Evolutionary conservation across 2,888 invertebrate species (phyloP).

Genomic region (Limnephilus rhombicus): DNA sequence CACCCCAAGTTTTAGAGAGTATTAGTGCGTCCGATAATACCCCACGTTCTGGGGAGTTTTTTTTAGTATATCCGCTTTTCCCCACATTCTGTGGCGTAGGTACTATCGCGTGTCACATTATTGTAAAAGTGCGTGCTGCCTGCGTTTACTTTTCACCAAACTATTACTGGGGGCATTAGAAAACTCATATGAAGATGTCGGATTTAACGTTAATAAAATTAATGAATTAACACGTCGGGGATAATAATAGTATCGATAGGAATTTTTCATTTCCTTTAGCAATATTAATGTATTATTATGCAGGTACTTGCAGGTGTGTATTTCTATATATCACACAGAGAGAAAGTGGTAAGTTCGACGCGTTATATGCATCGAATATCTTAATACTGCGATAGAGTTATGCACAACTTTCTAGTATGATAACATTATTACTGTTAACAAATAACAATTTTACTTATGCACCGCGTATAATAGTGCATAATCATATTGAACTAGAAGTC

Average conservation of each 20-base stretch:
- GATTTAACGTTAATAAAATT: neutral
- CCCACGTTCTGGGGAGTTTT: neutral
- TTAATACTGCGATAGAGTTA: neutral
- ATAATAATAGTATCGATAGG: neutral
- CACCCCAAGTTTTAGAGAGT: neutral
- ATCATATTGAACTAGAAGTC: too few species aligned
- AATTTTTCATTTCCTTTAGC: neutral
- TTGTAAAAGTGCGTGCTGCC: conserved; percentile 18
- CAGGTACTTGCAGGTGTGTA: neutral
- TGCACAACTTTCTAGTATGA: neutral
- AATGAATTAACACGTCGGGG: neutral
- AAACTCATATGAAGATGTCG: neutral
- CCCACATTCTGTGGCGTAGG: neutral
- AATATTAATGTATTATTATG: neutral
- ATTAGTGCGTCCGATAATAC: neutral
- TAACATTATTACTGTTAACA: too few species aligned
- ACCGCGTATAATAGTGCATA: too few species aligned
- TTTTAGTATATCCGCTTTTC: neutral
- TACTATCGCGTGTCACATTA: neutral
- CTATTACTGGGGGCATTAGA: neutral
- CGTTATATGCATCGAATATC: neutral
- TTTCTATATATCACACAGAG: neutral
- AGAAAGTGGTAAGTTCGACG: neutral
- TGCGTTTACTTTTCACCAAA: neutral
- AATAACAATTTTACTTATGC: too few species aligned